phyloP scores from a whole-genome alignment of 2,797 vertebrate genomes.

The Allobates femoralis region DNA sequence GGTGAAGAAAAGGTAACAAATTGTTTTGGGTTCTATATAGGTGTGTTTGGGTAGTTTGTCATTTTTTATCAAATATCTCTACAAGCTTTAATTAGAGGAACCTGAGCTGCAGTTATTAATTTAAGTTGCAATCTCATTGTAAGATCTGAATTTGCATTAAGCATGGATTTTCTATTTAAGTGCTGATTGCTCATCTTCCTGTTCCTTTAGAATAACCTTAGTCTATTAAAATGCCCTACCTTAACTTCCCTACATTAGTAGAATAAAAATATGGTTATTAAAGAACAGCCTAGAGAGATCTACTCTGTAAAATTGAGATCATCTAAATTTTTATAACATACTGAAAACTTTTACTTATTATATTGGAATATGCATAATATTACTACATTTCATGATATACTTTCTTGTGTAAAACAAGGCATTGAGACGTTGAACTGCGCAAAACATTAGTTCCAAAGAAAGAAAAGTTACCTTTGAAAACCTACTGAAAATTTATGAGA shows the following conservation, averaged over 20 bases:
- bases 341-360: slow-evolving; percentile 9
- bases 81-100: not conserved
- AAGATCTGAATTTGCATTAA: not conserved
- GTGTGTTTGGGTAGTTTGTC: too few relatives aligned
- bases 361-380: not conserved
- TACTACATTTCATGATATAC: not conserved
- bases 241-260: not conserved
- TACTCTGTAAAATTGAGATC: not conserved
- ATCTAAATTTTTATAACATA: not conserved
- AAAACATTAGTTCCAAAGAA: not conserved
- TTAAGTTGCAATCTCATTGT: not conserved
- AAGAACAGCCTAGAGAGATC: not conserved
- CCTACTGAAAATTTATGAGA: slow-evolving; percentile 36
- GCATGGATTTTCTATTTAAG: not conserved
- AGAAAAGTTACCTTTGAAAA: slow-evolving; percentile 13
- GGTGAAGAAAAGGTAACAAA: not conserved
- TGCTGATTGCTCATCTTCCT: not conserved
- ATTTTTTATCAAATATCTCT: not conserved
- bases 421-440: not conserved
- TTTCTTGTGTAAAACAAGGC: slow-evolving; percentile 13
- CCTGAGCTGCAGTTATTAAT: not conserved
- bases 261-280: not conserved
- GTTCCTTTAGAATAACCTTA: not conserved
- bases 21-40: not conserved
- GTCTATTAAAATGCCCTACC: slow-evolving; percentile 1